Base-by-base conservation (phyloP, 2,888 invertebrate species). In the Thalpophila matura region DNA sequence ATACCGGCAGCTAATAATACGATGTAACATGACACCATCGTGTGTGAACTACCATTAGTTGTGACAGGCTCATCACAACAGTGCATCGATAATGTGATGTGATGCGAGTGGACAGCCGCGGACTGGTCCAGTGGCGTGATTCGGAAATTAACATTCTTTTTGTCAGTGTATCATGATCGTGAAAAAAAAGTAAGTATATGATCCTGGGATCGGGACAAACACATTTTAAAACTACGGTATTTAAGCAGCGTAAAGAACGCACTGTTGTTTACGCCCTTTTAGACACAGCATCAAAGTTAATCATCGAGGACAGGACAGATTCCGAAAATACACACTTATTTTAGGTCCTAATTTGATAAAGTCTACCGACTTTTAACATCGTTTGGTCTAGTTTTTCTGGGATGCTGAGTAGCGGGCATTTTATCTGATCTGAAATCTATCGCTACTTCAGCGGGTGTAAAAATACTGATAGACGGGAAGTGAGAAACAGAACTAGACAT, bases 41-140 rank as follows among this genome's bases (percentile, higher is more conserved):
- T 85, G 76, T 77, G 83, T 87, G 86, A 82, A 86, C 89, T 89
- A 89, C 87, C 87, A 87, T 89, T 84, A 83, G 79, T 85, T 85
- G 85, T 88, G 89, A 90, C 90, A 83, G 80, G 83, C 79, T 86
- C 87, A 86, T 89, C 90, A 90, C 81, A 91, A 89, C 88, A 90
- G 80, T 80, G 83, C 81, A 76, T 84, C 82, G 77, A 78, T 85
- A 86, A 87, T 84, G 73, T 84, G 89, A 91, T 66, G 79, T 85
- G 88, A 91, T 89, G 67, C 65, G 81, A 83, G 33, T 47, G 38
- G 89, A 89, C 89, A 85, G 81, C 65, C 65, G 75, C 72, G 65
- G 63, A 74, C 66, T 77, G 64, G 67, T 67, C 46, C 69, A 50
- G 47, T 64, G 67, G 50, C 64, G 74, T 67, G 80, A 77, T 86